Evolutionary conservation across 1,140 invertebrate species (phyloP).

Genomic region (Akabosia matsudoensis): DNA sequence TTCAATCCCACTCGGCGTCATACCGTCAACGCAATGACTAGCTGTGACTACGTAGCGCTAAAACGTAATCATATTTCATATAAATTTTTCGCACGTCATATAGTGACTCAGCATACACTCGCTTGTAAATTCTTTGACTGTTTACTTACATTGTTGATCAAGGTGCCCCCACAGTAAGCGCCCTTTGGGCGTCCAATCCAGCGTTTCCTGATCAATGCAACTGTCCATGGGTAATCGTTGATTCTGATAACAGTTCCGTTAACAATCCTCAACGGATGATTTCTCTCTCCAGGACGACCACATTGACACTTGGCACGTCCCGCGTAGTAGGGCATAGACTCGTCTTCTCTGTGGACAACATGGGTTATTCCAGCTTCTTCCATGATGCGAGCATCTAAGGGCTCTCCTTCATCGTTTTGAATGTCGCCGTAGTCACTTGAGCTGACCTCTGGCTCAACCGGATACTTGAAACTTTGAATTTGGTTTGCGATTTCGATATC

Average conservation of each 20-base stretch:
- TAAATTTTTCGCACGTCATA: no score
- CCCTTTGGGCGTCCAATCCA: slow-evolving; percentile 28
- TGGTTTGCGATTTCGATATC: not conserved
- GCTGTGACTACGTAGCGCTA: slow-evolving; percentile 47
- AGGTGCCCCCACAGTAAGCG: slow-evolving; percentile 33
- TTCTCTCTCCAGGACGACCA: slow-evolving; percentile 33
- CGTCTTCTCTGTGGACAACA: not conserved
- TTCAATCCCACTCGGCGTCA: slow-evolving; percentile 25
- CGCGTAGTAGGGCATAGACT: slow-evolving; percentile 9
- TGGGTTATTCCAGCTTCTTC: slow-evolving; percentile 4
- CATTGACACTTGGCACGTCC: slow-evolving; percentile 35
- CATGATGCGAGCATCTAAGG: not conserved
- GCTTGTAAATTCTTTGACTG: no score
- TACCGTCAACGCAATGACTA: slow-evolving; percentile 47
- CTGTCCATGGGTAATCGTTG: slow-evolving; percentile 37
- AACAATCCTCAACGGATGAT: slow-evolving; percentile 29
- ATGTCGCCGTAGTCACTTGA: not conserved
- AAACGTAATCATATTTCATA: not conserved
- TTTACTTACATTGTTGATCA: slow-evolving; percentile 15
- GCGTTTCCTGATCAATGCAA: slow-evolving; percentile 27
- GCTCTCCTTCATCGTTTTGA: slow-evolving; percentile 2
- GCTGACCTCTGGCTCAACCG: slow-evolving; percentile 22
- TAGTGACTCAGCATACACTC: no score
- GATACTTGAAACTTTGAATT: slow-evolving; percentile 25
- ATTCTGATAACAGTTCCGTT: slow-evolving; percentile 36